Evolutionary conservation across 2,888 invertebrate genomes (phyloP).

Genomic region (Aplocera efformata): DNA sequence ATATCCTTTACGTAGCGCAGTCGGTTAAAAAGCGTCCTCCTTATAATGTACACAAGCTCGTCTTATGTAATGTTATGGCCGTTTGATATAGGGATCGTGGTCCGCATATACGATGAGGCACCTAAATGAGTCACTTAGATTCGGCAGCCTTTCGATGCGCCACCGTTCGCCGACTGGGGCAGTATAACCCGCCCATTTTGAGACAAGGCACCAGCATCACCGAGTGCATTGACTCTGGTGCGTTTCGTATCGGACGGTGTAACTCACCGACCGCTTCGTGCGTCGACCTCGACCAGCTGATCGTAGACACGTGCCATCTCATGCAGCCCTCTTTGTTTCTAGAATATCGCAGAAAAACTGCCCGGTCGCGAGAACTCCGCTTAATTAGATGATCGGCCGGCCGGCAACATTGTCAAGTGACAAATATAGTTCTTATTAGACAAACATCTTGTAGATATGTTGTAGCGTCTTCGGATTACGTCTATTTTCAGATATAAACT

Average conservation of each 20-base stretch:
- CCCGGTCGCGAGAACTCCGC: constrained; percentile 4
- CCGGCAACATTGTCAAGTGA: constrained; percentile 1
- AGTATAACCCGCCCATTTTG: constrained; percentile 34
- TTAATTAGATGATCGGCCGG: constrained; percentile 6
- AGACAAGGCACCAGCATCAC: constrained; percentile 19
- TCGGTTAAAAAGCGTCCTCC: too few relatives aligned
- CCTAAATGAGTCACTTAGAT: constrained; percentile 15
- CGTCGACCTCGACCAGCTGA: constrained; percentile 53
- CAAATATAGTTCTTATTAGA: constrained; percentile 8
- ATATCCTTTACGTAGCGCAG: too few relatives aligned
- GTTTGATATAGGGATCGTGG: background rate
- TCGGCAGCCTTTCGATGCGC: constrained; percentile 7
- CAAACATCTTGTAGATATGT: constrained; percentile 5
- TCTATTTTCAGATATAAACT: constrained; percentile 8
- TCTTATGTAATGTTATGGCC: background rate
- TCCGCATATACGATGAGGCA: constrained; percentile 15
- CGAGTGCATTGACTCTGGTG: constrained; percentile 39
- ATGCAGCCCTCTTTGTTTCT: constrained; percentile 25
- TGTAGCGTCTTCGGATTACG: background rate
- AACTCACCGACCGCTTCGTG: constrained; percentile 45
- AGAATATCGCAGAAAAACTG: constrained; percentile 21
- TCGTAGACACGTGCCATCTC: constrained; percentile 48
- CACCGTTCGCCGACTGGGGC: constrained; percentile 28
- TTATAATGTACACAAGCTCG: too few relatives aligned
- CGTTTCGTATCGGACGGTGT: constrained; percentile 41